A percentile compares a stretch with the other conserved stretches of the same genome.
Evolutionary conservation across 2,113 vertebrate species (phyloP).

Genomic region (Phrynosoma platyrhinos): DNA sequence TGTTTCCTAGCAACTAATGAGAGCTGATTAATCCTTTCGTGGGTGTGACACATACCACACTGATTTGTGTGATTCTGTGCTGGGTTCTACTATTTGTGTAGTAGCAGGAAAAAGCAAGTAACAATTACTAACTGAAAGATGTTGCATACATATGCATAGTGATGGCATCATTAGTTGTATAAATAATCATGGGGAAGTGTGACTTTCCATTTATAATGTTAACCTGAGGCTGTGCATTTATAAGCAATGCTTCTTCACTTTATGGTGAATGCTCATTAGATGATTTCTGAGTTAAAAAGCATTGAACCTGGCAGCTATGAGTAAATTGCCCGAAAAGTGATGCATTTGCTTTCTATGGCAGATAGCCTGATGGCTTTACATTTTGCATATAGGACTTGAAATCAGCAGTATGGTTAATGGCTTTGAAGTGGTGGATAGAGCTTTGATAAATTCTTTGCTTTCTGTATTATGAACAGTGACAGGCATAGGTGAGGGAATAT

Average conservation of each 20-base stretch:
- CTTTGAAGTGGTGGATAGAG: background rate
- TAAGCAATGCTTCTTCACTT: constrained; percentile 14
- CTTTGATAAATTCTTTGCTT: background rate
- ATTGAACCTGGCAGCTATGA: background rate
- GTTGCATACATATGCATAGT: constrained; percentile 48
- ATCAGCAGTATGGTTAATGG: background rate
- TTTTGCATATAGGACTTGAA: background rate
- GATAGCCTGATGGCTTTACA: background rate
- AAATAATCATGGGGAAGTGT: constrained; percentile 45
- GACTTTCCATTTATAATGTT: constrained; percentile 41
- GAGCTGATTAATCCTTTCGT: constrained; percentile 69
- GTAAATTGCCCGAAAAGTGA: constrained; percentile 21
- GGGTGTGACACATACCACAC: constrained; percentile 51
- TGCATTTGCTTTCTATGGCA: background rate
- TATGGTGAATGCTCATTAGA: constrained; percentile 23
- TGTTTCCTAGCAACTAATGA: constrained; percentile 75
- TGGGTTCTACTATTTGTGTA: constrained; percentile 42
- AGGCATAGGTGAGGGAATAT: background rate
- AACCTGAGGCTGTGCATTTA: constrained; percentile 42
- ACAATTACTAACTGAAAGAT: constrained; percentile 37
- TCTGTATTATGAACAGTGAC: background rate
- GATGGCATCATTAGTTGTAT: constrained; percentile 36
- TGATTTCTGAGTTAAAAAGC: constrained; percentile 40
- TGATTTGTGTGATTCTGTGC: constrained; percentile 46
- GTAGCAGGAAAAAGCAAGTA: constrained; percentile 58